Evolutionary conservation across 2,888 invertebrate genomes (phyloP), one percentile per base, ranked within the genome.

Genomic region (Hirtodrosophila trivittata): DNA sequence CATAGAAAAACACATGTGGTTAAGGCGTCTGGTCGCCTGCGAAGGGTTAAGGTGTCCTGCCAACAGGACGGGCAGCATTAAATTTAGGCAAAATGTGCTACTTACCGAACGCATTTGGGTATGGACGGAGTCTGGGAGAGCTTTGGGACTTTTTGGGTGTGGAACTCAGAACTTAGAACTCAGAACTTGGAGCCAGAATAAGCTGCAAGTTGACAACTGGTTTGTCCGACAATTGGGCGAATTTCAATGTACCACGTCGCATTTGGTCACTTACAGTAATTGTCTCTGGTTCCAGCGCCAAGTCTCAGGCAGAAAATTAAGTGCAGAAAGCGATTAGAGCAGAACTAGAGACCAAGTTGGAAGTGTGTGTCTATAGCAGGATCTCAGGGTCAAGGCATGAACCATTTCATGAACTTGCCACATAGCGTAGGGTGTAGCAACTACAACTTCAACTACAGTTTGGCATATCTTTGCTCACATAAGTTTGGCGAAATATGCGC

Each of bases 231-330:
- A 74, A 64, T 69, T 58, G 65, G 50, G 43, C 55, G 41, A 60
- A 45, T 47, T 60, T 52, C 45, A 12, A 43, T 60, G 57, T 66
- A 52, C 47, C 58, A 41, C 54, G 42, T 57, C 66, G 63, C 74
- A 76, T 77, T 78, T 55, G 81, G 59, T 66, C 85, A 84, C 78
- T 80, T 84, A 84, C 64, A 51, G 63, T 78, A 77, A 78, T 78
- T 84, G 83, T 72, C 63, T 66, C 67, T 62, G 66, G 58, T 62
- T 47, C 58, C 50, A 58, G 68, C 50, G 46, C 59, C 55, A 73
- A 28, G 56, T n/a, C n/a, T n/a, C n/a, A 37, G 56, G 58, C 46
- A 72, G 45, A 60, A 71, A 84, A 80, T 80, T 80, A 80, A 80
- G 85, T 80, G 78, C 78, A 80, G 85, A 84, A 68, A 58, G 59